Base-by-base conservation (phyloP, 2,888 invertebrate genomes). In the Xylocampa areola region DNA sequence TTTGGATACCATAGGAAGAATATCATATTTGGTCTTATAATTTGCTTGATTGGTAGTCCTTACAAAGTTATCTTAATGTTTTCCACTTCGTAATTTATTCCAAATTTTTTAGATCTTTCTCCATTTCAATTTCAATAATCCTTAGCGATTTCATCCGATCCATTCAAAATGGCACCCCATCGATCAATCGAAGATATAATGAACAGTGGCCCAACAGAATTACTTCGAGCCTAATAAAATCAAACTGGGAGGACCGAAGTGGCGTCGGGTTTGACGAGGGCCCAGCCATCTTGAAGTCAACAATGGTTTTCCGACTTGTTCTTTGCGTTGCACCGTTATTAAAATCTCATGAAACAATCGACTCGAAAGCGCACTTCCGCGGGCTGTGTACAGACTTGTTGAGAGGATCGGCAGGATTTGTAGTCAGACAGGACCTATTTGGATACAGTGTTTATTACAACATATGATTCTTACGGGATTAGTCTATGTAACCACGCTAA, bases 301-400 rank as follows among this genome's bases (percentile, higher is more conserved):
- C 93, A 93, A 92, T 91, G 84, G 85, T 83, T 82, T 84, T 84
- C 86, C 86, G 88, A 86, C 87, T 87, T 82, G 85, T 84, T 89
- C 92, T 93, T 92, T 92, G 91, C 89, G 90, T 87, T 91, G 93
- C 93, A 91, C 88, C 89, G 93, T 93, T 93, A 94, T 94, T 94
- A 94, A 94, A 93, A 92, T 93, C 94, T 94, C 90, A 86, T 92
- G 92, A 84, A 93, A 92, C 93, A 93, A 94, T 94, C 92, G 92
- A 93, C 81, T 92, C 88, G 87, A 92, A 90, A 91, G 92, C 92
- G 89, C 90, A 91, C 93, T 94, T 92, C 91, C 91, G 88, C 67
- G 76, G 70, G 76, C 79, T 79, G 64, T 81, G 91, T 91, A 87
- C 91, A 88, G 86, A 90, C 79, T 85, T 82, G 63, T 49, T 60